Conservation (phyloP, 2,888 invertebrate genomes). For the Geotrupes spiniger region DNA sequence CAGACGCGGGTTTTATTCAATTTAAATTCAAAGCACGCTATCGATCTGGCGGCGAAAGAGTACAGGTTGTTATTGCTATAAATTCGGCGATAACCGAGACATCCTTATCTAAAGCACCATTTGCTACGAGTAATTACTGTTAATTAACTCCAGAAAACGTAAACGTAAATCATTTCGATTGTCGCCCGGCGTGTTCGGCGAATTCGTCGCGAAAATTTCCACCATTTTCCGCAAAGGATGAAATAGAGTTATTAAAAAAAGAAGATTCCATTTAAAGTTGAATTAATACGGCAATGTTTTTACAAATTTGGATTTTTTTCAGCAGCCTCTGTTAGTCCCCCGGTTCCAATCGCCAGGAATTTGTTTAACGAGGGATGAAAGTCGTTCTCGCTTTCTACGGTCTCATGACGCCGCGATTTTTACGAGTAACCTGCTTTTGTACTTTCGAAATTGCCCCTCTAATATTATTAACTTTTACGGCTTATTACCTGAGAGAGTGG, state of each 20-base stretch:
- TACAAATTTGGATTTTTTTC: constrained; percentile 1
- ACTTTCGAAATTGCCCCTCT: constrained; percentile 3
- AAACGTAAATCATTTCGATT: constrained; percentile 33
- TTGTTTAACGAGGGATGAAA: constrained; percentile 2
- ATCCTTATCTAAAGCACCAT: constrained; percentile 29
- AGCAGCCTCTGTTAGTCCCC: constrained; percentile 1
- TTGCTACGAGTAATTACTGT: constrained; percentile 33
- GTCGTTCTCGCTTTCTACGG: neutral
- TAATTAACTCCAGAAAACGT: constrained; percentile 37
- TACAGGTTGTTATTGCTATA: constrained; percentile 27
- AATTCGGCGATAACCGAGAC: constrained; percentile 26
- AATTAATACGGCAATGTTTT: constrained; percentile 10
- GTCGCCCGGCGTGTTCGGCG: constrained; percentile 6
- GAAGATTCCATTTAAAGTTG: too few relatives aligned
- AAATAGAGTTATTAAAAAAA: too few relatives aligned
- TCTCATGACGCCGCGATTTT: neutral
- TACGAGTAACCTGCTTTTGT: constrained; percentile 4
- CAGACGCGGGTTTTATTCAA: too few relatives aligned
- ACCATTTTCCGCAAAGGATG: too few relatives aligned
- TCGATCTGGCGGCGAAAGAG: constrained; percentile 8
- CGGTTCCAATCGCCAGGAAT: neutral
- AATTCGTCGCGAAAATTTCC: too few relatives aligned
- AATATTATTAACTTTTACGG: constrained; percentile 3
- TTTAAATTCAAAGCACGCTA: neutral
- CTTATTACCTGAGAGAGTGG: constrained; percentile 1